Percentiles rank a stretch among this genome's conserved stretches.
These are phyloP conservation scores for Macquaria ambigua DNA, from an alignment of 2,113 vertebrate species.

Conservation along the genomic window DNA sequence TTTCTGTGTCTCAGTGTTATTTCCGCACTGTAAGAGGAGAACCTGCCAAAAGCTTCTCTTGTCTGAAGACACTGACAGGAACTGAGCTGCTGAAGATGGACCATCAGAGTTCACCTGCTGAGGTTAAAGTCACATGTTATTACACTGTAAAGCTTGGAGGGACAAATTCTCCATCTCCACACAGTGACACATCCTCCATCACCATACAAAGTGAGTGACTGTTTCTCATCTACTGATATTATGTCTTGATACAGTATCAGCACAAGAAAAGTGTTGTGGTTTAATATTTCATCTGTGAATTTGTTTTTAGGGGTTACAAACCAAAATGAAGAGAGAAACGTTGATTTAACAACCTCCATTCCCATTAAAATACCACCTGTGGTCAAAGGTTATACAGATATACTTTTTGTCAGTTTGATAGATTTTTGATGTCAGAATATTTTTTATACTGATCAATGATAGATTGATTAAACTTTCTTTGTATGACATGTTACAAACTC, in stretches of 20 bases:
- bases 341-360: too few species aligned
- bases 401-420: too few species aligned
- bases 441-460: too few species aligned
- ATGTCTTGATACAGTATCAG: too few species aligned
- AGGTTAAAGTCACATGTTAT: conserved; percentile 36
- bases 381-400: too few species aligned
- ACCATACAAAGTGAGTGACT: conserved; percentile 31
- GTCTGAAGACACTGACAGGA: conserved; percentile 32
- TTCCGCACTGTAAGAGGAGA: not conserved
- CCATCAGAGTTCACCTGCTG: conserved; percentile 9
- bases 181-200: not conserved
- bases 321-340: too few species aligned
- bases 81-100: conserved; percentile 12
- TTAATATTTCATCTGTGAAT: too few species aligned
- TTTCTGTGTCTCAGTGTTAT: conserved; percentile 15
- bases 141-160: not conserved
- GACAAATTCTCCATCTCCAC: rapidly evolving
- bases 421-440: too few species aligned
- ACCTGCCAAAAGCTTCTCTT: rapidly evolving
- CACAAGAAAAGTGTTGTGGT: not conserved
- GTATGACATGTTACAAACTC: too few species aligned
- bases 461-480: too few species aligned
- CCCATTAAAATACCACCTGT: rapidly evolving
- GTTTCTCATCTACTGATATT: too few species aligned
- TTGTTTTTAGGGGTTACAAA: rapidly evolving